A percentile compares a stretch with the other conserved stretches of the same genome.
These are phyloP conservation scores for Camptogramma bilineatum DNA, from an alignment of 2,888 invertebrate genomes.

Conservation along the genomic window DNA sequence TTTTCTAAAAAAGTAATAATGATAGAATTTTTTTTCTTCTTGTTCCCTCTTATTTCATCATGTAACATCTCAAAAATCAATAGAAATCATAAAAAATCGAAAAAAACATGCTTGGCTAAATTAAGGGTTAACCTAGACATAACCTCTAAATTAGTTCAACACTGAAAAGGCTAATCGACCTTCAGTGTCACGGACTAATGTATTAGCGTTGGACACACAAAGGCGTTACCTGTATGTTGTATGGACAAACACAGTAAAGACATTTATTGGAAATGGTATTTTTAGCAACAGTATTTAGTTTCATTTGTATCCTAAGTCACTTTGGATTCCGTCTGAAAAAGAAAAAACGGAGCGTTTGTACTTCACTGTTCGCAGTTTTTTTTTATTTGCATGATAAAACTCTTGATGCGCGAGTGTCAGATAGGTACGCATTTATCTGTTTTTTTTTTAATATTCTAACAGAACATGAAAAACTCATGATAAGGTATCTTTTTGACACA, in stretches of 20 bases:
- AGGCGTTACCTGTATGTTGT: conserved; percentile 2
- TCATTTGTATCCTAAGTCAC: neutral
- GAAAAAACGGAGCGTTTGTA: neutral
- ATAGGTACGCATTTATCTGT: no score
- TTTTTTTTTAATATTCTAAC: no score
- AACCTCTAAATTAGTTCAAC: conserved; percentile 29
- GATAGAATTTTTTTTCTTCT: no score
- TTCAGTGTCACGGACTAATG: conserved; percentile 28
- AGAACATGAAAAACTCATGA: no score
- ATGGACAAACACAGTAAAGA: conserved; percentile 5
- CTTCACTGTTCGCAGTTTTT: neutral
- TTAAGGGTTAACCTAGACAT: conserved; percentile 33
- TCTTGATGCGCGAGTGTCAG: no score
- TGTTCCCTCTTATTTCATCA: no score
- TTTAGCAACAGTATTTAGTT: neutral
- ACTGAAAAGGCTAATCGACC: conserved; percentile 23
- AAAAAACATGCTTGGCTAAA: no score
- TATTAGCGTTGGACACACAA: conserved; percentile 25
- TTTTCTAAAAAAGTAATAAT: no score
- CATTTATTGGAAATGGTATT: neutral
- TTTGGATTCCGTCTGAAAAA: neutral
- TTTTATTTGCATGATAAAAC: no score
- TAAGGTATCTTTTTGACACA: no score
- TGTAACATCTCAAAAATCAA: no score
- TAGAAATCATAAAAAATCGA: no score